Evolutionary conservation across 2,888 invertebrate genomes (phyloP).

Genomic region (Drosophila borealis): DNA sequence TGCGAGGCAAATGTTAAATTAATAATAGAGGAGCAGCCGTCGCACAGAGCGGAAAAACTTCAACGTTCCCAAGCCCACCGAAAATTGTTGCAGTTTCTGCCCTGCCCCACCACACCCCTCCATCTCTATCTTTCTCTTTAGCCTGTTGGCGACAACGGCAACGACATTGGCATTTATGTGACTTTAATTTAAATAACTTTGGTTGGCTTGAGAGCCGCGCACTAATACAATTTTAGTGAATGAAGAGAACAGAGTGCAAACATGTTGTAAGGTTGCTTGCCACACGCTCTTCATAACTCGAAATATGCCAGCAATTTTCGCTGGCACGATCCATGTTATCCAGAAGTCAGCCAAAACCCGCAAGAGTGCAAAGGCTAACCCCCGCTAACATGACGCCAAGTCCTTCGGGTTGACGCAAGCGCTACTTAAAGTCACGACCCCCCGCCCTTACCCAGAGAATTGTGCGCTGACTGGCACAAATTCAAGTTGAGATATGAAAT

Average conservation of each 20-base stretch:
- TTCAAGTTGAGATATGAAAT: slow-evolving; percentile 67
- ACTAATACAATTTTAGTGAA: slow-evolving; percentile 57
- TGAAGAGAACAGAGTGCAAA: slow-evolving; percentile 16
- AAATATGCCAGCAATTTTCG: slow-evolving; percentile 61
- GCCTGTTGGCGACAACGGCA: slow-evolving; percentile 28
- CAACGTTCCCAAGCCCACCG: slow-evolving; percentile 15
- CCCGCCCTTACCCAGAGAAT: neutral
- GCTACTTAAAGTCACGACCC: slow-evolving; percentile 34
- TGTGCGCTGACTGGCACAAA: slow-evolving; percentile 48
- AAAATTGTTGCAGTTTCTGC: slow-evolving; percentile 37
- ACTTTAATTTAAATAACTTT: slow-evolving; percentile 74
- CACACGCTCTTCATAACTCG: slow-evolving; percentile 30
- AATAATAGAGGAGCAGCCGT: slow-evolving; percentile 63
- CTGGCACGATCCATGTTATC: slow-evolving; percentile 28
- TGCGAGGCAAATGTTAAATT: slow-evolving; percentile 68
- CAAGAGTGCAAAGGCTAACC: slow-evolving; percentile 12
- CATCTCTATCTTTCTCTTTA: neutral
- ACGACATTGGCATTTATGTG: slow-evolving; percentile 54
- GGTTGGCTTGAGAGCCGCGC: slow-evolving; percentile 50
- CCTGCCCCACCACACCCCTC: neutral
- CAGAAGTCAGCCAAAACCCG: slow-evolving; percentile 29
- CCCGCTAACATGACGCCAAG: neutral
- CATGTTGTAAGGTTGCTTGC: slow-evolving; percentile 48
- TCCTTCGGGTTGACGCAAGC: slow-evolving; percentile 18
- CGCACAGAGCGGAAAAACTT: slow-evolving; percentile 56